Percentiles rank a stretch among this genome's conserved stretches.
Conservation (phyloP, 1,140 invertebrate species). For the Neodiprion virginianus region DNA sequence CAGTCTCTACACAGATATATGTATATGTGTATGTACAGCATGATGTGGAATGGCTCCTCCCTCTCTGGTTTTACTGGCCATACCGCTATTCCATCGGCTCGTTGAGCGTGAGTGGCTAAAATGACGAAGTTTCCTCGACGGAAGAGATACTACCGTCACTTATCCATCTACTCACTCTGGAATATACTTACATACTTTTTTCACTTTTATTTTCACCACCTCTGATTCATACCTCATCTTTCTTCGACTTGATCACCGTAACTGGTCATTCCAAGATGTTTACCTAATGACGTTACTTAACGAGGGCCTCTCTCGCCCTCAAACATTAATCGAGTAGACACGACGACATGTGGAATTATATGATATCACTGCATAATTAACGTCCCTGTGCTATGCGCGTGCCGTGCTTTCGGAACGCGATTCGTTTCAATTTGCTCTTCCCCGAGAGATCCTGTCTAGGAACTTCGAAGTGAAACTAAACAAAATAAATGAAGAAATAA, state of each 20-base stretch:
- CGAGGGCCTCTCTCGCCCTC: background rate
- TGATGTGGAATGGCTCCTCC: background rate
- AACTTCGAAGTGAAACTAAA: too few relatives aligned
- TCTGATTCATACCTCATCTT: too few relatives aligned
- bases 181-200: background rate
- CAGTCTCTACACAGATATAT: slow-evolving; percentile 16
- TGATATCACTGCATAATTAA: background rate
- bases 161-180: background rate
- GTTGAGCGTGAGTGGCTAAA: slow-evolving; percentile 26
- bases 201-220: background rate
- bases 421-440: too few relatives aligned
- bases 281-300: background rate
- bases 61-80: slow-evolving; percentile 23
- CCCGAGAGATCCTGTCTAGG: too few relatives aligned
- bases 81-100: slow-evolving; percentile 23
- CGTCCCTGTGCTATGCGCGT: background rate
- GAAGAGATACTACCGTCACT: background rate
- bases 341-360: background rate
- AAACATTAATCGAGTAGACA: too few relatives aligned
- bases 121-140: slow-evolving; percentile 34
- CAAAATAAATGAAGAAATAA: too few relatives aligned
- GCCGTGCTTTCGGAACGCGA: too few relatives aligned
- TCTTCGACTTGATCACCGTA: too few relatives aligned
- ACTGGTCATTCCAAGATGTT: background rate
- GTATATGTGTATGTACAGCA: background rate